Evolutionary conservation across 2,888 invertebrate species (phyloP), one percentile per base, ranked within the genome.

Genomic region (Sesia apiformis): DNA sequence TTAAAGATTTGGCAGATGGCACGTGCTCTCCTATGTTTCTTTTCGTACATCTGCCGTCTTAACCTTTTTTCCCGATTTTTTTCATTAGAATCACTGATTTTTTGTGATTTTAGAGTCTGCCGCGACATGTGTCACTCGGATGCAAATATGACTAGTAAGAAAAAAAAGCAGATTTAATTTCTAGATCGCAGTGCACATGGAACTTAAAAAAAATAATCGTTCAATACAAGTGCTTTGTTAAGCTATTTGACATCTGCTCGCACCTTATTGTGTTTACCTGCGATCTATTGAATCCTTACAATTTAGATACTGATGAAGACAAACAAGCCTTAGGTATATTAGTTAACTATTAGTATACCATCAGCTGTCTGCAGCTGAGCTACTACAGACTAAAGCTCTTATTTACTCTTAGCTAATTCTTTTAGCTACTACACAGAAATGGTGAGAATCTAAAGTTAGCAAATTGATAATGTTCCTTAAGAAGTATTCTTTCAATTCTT

Each of bases 1-100:
- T 77, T 70, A 69, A 75, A 82, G 86, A 86, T 88, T 89, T 88
- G 84, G 88, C 88, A 89, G 88, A 89, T 87, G 88, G 88, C 88
- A 88, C 88, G 88, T 86, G 88, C 88, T 81, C 58, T 54, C 58
- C 68, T 66, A 70, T 68, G 77, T 76, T 83, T 80, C 81, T 84
- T 84, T 81, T 68, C 71, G 76, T 82, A 76, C 88, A 89, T 86
- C 88, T 89, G 88, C 81, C 88, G 84, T 76, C 66, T 81, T 81
- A 73, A 63, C 65, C 70, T 76, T 86, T 87, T 81, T 75, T 68
- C 62, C 57, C 38, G 7, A 39, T 49, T 67, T 71, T 80, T 87
- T 82, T 80, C 78, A 74, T 69, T 67, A 56, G 58, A 69, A 63
- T 67, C 69, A 65, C 64, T 52, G 60, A 60, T 69, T 71, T 73